Base-by-base conservation (phyloP, 2,797 vertebrate genomes). In the Rhinoraja longicauda region DNA sequence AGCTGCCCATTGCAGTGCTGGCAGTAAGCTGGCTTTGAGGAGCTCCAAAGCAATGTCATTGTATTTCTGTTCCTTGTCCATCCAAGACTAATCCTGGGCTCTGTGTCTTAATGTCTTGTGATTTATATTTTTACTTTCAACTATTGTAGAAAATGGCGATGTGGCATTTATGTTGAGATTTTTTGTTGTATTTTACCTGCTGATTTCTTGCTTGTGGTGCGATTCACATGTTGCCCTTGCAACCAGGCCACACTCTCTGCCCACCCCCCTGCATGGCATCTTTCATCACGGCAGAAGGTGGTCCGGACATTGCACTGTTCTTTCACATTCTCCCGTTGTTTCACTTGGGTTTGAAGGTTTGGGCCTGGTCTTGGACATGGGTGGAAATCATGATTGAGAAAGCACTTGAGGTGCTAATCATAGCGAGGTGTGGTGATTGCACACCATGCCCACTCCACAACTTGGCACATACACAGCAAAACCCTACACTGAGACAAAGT, bases 11-110 rank as follows among this genome's bases (percentile, higher is more conserved):
- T 26, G 10, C 57, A 59, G 26, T 84, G 24, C 57, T 81, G 64
- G 17, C 26, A 32, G 57, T 29, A n/a, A n/a, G 4, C 10, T 79
- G 36, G 45, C 24, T 36, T 13, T 1, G 32, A 78, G 77, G 77
- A 79, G 1, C 57, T 88, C 0, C 3, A 17, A 78, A 5, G 32
- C 77, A 4, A 39, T 39, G 59, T 59, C 17, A n/a, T n/a, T 32
- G 29, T 62, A 29, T 86, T n/a, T 5, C n/a, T 84, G 26, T 62
- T 17, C n/a, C 4, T 88, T 19, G n/a, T 88, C 29, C 59, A 67
- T 88, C n/a, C 84, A 67, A 88, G 84, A 64, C n/a, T 36, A 67
- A 88, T 67, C 84, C 84, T 36, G 59, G n/a, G 59, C 59, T 67
- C 8, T 64, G 15, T 88, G 84, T 67, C 32, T 88, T 59, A 32